Percentiles rank a stretch among this genome's conserved stretches.
Conservation (phyloP, 2,888 invertebrate species). For the Lysandra coridon region DNA sequence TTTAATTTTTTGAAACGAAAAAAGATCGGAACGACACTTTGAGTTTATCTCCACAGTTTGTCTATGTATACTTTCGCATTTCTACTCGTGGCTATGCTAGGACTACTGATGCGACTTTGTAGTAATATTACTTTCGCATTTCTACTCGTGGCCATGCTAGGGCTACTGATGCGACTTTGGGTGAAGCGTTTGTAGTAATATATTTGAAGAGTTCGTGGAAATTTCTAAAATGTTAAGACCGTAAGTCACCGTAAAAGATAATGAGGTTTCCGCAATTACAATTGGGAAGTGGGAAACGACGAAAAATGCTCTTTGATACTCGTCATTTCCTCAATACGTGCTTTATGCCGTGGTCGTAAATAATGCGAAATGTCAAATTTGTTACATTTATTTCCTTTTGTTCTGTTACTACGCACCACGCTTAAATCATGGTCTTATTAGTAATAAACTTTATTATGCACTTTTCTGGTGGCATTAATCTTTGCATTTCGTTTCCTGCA, state of each 20-base stretch:
- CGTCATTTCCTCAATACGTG: slow-evolving; percentile 24
- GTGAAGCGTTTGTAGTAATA: neutral
- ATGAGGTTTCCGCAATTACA: slow-evolving; percentile 22
- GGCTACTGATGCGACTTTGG: neutral
- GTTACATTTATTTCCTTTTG: slow-evolving; percentile 30
- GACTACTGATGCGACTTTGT: too few species aligned
- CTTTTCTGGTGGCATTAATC: slow-evolving; percentile 14
- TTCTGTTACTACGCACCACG: slow-evolving; percentile 21
- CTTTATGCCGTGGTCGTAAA: neutral
- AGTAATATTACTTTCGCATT: too few species aligned
- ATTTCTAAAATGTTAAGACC: neutral
- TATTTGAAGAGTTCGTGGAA: neutral
- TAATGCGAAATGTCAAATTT: slow-evolving; percentile 28
- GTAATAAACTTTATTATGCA: neutral
- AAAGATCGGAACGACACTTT: too few species aligned
- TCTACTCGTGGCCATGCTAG: too few species aligned
- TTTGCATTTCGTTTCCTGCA: slow-evolving; percentile 4
- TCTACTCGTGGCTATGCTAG: too few species aligned
- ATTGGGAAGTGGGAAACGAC: slow-evolving; percentile 24
- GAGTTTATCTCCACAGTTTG: too few species aligned
- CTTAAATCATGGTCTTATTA: slow-evolving; percentile 20
- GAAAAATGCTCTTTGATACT: slow-evolving; percentile 25
- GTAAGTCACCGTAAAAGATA: neutral
- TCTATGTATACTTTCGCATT: too few species aligned
- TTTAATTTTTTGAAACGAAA: too few species aligned